phyloP scores from a whole-genome alignment of 2,888 invertebrate species.

The Rhingia campestris region DNA sequence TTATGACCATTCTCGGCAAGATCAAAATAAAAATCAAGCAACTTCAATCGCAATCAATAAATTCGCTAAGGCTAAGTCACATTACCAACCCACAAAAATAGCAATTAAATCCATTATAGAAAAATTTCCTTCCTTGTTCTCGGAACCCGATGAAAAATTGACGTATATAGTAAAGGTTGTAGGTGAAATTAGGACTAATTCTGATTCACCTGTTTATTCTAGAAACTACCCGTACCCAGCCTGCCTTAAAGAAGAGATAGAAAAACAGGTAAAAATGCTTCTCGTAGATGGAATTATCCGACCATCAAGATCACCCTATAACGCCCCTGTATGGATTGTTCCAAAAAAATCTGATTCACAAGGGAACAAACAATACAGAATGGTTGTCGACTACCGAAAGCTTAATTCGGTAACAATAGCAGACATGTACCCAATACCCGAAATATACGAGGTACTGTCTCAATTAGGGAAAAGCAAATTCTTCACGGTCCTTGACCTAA shows the following conservation, averaged over 20 bases:
- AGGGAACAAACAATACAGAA: not conserved
- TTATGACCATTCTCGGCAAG: conserved; percentile 5
- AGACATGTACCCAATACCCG: conserved; percentile 37
- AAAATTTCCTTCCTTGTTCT: conserved; percentile 23
- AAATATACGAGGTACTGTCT: conserved; percentile 18
- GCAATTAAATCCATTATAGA: not conserved
- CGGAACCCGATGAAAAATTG: conserved; percentile 35
- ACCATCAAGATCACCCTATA: conserved; percentile 42
- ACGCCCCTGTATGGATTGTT: conserved; percentile 49
- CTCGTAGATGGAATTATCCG: conserved; percentile 33
- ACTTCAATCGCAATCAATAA: conserved; percentile 7
- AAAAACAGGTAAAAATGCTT: conserved; percentile 26
- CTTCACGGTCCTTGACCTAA: conserved; percentile 23
- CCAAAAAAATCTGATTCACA: conserved; percentile 12
- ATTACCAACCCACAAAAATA: not conserved
- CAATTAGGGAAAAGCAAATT: conserved; percentile 38
- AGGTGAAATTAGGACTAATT: conserved; percentile 43
- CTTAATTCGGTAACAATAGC: conserved; percentile 40
- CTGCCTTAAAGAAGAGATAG: conserved; percentile 28
- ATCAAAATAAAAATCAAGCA: conserved; percentile 23
- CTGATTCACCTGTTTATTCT: conserved; percentile 43
- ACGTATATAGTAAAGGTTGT: conserved; percentile 19
- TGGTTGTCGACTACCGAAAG: not conserved
- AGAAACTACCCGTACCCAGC: conserved; percentile 48
- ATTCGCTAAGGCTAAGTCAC: not conserved